Evolutionary conservation across 1,140 invertebrate genomes (phyloP).

Genomic region (Antheraea pernyi): DNA sequence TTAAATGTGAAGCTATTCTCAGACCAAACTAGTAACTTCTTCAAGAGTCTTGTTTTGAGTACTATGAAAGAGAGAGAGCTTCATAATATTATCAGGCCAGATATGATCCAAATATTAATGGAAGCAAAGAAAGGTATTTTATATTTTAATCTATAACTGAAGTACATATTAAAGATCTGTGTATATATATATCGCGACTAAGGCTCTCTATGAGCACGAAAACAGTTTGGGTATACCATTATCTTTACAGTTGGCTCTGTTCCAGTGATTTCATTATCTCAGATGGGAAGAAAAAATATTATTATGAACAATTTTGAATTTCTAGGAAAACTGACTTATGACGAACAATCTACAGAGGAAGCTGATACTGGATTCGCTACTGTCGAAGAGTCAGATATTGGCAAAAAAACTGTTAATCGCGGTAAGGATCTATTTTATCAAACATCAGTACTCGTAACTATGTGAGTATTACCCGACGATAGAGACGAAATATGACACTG

Average conservation of each 20-base stretch:
- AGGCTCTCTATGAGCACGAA: too few relatives aligned
- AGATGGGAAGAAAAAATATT: too few relatives aligned
- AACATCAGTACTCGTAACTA: too few relatives aligned
- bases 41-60: conserved; percentile 72
- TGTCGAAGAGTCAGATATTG: too few relatives aligned
- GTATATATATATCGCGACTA: too few relatives aligned
- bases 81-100: conserved; percentile 57
- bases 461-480: too few relatives aligned
- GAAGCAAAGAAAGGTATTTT: conserved; percentile 60
- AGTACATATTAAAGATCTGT: too few relatives aligned
- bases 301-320: neutral
- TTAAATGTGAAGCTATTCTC: conserved; percentile 60
- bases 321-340: conserved; percentile 38
- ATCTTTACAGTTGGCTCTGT: too few relatives aligned
- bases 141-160: neutral
- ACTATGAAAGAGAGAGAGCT: conserved; percentile 77
- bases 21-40: conserved; percentile 69
- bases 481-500: too few relatives aligned
- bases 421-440: conserved; percentile 23
- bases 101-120: conserved; percentile 78
- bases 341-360: conserved; percentile 33
- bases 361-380: conserved; percentile 62
- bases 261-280: too few relatives aligned
- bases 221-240: too few relatives aligned
- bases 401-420: conserved; percentile 12